Evolutionary conservation across 2,113 vertebrate genomes (phyloP), one percentile per base, ranked within the genome.

Genomic region (Psettodes erumei): DNA sequence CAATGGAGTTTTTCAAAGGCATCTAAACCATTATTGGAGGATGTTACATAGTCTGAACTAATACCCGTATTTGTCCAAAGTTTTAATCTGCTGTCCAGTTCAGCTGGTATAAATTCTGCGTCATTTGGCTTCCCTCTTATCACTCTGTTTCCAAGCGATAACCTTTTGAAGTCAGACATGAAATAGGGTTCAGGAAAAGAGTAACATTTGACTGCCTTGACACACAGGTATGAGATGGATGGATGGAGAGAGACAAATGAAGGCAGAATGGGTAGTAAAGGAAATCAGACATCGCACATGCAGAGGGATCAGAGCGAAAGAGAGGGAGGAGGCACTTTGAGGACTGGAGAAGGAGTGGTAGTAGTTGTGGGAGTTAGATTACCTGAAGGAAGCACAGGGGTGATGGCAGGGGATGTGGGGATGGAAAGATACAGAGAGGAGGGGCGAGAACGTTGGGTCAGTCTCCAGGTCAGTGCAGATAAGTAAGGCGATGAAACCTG

Each of bases 401-500:
- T 56, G 30, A 65, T 51, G n/a, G 33, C 62, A 38, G 16, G 8
- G 50, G 40, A 27, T 15, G 33, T 47, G 12, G 43, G 62, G 60
- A 71, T 58, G 35, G 48, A 58, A 37, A 63, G 62, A 63, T 50
- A 73, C 15, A 54, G 45, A 32, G 54, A 25, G 38, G 27, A 54
- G 65, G 65, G 30, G 62, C 58, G 6, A 63, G 55, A 86, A 67
- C 75, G 75, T 28, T 75, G 66, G 73, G 80, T 82, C 55, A 77
- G 19, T 65, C 21, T 16, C 62, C 9, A 27, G 66, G 75, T 86
- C 68, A 79, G 25, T 43, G 67, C 56, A 53, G 70, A 60, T 18
- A 47, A 75, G 77, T 45, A 64, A 68, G 53, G 48, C 5, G 0
- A 61, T 47, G 72, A 76, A 74, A 27, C 45, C 68, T 77, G 54